Base-by-base conservation (phyloP, 2,797 vertebrate genomes). In the Sphenopsis melanotis region DNA sequence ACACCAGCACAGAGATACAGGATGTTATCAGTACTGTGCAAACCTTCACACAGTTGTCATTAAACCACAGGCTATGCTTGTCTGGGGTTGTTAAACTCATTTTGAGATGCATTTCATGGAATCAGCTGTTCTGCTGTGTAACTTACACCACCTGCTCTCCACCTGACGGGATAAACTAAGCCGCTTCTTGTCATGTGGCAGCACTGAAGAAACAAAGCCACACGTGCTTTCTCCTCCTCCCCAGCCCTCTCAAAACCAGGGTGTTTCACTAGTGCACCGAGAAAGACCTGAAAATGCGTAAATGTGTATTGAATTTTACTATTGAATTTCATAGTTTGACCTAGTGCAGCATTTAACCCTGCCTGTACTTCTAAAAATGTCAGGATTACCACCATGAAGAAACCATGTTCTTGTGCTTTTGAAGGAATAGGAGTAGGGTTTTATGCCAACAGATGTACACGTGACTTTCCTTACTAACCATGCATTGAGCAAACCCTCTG, bases 11-110 rank as follows among this genome's bases (percentile, higher is more conserved):
- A 82, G 59, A 95, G 89, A 81, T 26, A 95, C 96, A 97, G 96
- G 97, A 98, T 98, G 98, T 97, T 97, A 91, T 96, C 85, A 96
- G 96, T 55, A 96, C 95, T 94, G 26, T 6, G 29, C 8, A 92
- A 97, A 95, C 96, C 87, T 96, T 94, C 82, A 41, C 83, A 77
- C 94, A 89, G 75, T 75, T 95, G 89, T 87, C 95, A 95, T 83
- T 79, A 96, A 97, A 90, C 68, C 94, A 32, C 85, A 95, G 84
- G 41, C 47, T 59, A 49, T 21, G 52, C 84, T 97, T 78, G 42
- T 91, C 65, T 85, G 57, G 78, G 22, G 52, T 65, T 87, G 71
- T 95, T 96, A 93, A 94, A 91, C 86, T 80, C 89, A 61, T 89
- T 97, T 78, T 90, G 86, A 96, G 84, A 44, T 12, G 11, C n/a